phyloP scores from a whole-genome alignment of 2,797 vertebrate species.

The Typhlichthys subterraneus region DNA sequence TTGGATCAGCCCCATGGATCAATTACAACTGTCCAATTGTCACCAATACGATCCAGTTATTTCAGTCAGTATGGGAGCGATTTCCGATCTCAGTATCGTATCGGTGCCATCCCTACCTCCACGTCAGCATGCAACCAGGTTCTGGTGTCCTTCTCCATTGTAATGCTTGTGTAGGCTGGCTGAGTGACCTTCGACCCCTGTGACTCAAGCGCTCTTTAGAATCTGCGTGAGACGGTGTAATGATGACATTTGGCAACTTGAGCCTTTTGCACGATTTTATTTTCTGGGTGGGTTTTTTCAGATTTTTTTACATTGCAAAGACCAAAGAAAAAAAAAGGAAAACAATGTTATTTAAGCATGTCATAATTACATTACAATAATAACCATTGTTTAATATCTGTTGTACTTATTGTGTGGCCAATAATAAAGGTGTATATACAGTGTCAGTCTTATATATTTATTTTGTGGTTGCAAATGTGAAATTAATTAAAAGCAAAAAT shows the following conservation, averaged over 20 bases:
- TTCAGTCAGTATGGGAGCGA: no score
- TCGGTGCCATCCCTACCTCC: background rate
- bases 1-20: no score
- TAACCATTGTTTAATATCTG: constrained; percentile 65
- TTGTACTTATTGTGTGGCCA: constrained; percentile 63
- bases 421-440: constrained; percentile 72
- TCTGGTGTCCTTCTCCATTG: constrained; percentile 37
- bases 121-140: constrained; percentile 43
- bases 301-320: constrained; percentile 51
- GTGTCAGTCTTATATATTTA: no score
- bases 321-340: constrained; percentile 51
- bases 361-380: constrained; percentile 72
- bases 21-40: no score
- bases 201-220: constrained; percentile 35
- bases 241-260: constrained; percentile 39
- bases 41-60: no score
- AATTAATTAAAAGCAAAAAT: constrained; percentile 33
- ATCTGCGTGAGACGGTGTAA: constrained; percentile 22
- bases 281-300: constrained; percentile 42
- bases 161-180: constrained; percentile 51
- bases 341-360: constrained; percentile 76
- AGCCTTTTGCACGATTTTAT: constrained; percentile 44
- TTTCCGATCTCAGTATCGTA: no score
- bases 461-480: constrained; percentile 27
- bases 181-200: constrained; percentile 28